phyloP scores from a whole-genome alignment of 2,888 invertebrate species.

The Ichneumoninae sp. region DNA sequence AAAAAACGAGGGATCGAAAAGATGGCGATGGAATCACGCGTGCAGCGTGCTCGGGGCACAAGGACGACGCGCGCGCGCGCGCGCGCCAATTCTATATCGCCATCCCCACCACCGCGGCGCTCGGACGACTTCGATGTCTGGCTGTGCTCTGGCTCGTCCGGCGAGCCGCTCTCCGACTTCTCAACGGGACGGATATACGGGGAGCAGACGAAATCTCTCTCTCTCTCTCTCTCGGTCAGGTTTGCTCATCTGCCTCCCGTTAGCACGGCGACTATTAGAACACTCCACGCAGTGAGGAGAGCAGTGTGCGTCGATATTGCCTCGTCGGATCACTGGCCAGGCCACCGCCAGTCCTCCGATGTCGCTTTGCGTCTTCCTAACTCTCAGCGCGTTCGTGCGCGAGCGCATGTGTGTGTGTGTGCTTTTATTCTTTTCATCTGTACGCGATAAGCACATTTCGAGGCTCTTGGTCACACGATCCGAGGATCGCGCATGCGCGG shows the following conservation, averaged over 20 bases:
- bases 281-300: background rate
- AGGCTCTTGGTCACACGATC: constrained; percentile 9
- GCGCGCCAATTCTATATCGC: constrained; percentile 50
- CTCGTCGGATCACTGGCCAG: constrained; percentile 34
- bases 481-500: background rate
- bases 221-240: background rate
- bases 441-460: constrained; percentile 14
- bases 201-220: constrained; percentile 1
- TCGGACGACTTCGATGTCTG: constrained; percentile 33
- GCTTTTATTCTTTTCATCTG: constrained; percentile 10
- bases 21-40: constrained; percentile 58
- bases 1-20: constrained; percentile 35
- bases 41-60: constrained; percentile 50
- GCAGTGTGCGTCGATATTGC: constrained; percentile 15
- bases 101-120: constrained; percentile 16
- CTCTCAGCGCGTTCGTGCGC: background rate
- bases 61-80: constrained; percentile 60
- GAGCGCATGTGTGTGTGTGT: background rate
- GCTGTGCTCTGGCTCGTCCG: constrained; percentile 21
- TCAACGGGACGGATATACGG: constrained; percentile 16
- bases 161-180: constrained; percentile 23
- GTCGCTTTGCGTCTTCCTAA: constrained; percentile 8
- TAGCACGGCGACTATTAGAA: constrained; percentile 15
- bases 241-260: constrained; percentile 35
- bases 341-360: background rate